A percentile compares a stretch with the other conserved stretches of the same genome.
phyloP scores from a whole-genome alignment of 2,113 vertebrate species.

The Oostethus manadensis region DNA sequence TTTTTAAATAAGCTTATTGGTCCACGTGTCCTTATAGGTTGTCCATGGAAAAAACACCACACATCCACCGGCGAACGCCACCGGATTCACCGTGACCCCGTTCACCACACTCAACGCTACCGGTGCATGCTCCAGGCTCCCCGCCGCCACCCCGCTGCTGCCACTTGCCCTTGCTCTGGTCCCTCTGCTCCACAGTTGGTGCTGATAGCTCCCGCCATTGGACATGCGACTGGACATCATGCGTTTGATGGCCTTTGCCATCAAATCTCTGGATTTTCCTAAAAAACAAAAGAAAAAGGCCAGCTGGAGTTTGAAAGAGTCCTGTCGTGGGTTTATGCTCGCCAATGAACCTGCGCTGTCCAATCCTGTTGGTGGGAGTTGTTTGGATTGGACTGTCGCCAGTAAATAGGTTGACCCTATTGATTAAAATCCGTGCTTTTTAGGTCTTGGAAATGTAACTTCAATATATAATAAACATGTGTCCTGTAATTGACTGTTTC shows the following conservation, averaged over 20 bases:
- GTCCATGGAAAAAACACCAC: background rate
- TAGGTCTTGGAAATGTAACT: conserved; percentile 19
- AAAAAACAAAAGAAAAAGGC: background rate
- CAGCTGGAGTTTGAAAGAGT: background rate
- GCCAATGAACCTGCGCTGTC: background rate
- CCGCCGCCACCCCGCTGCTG: conserved; percentile 13
- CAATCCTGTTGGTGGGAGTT: background rate
- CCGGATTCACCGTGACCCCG: background rate
- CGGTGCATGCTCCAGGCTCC: background rate
- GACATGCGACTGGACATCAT: conserved; percentile 2
- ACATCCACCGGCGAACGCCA: rapidly evolving
- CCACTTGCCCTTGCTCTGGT: conserved; percentile 16
- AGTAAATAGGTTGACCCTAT: too few relatives aligned
- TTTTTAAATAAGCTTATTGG: background rate
- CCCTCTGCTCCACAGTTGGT: conserved; percentile 28
- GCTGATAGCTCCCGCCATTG: background rate
- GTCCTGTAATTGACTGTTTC: conserved; percentile 2
- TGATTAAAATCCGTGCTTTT: too few relatives aligned
- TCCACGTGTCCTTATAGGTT: conserved; percentile 12
- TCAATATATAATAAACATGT: conserved; percentile 39
- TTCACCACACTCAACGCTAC: rapidly evolving
- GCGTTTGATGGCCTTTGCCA: background rate
- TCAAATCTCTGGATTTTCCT: background rate
- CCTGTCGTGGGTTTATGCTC: background rate
- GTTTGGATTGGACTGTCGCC: conserved; percentile 1